phyloP scores from a whole-genome alignment of 2,797 vertebrate species.

The Enoplosus armatus region DNA sequence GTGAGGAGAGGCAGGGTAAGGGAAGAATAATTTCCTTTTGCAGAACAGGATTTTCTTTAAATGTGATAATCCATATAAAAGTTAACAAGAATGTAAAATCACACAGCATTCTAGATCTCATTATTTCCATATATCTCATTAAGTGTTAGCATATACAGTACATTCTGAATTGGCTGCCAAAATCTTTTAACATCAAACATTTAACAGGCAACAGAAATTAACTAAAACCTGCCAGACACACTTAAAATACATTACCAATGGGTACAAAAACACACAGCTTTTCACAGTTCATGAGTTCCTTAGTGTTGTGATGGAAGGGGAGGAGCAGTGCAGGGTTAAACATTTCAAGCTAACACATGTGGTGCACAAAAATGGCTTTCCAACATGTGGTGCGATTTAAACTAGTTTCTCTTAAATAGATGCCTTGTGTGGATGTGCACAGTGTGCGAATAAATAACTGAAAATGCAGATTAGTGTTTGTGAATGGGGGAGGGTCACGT shows the following conservation, averaged over 20 bases:
- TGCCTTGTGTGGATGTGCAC: neutral
- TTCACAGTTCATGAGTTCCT: neutral
- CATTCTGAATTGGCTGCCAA: conserved; percentile 5
- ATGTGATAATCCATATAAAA: neutral
- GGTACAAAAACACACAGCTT: conserved; percentile 11
- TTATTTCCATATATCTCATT: neutral
- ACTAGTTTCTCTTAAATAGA: conserved; percentile 20
- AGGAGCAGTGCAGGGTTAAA: conserved; percentile 9
- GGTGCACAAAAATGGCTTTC: conserved; percentile 4
- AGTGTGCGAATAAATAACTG: conserved; percentile 25
- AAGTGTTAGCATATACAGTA: neutral
- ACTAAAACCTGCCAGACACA: neutral
- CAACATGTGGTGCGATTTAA: conserved; percentile 24
- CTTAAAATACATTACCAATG: conserved; percentile 19
- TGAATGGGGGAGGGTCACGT: neutral
- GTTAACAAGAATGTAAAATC: conserved; percentile 5
- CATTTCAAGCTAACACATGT: conserved; percentile 30
- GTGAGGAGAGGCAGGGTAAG: neutral
- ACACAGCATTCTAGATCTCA: neutral
- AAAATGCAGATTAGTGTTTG: conserved; percentile 15
- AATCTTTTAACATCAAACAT: neutral
- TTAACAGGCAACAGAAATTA: neutral
- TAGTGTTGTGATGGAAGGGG: neutral
- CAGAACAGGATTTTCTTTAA: neutral
- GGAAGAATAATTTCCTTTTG: conserved; percentile 14